phyloP scores from a whole-genome alignment of 2,113 vertebrate genomes.

The Brienomyrus longianalis region DNA sequence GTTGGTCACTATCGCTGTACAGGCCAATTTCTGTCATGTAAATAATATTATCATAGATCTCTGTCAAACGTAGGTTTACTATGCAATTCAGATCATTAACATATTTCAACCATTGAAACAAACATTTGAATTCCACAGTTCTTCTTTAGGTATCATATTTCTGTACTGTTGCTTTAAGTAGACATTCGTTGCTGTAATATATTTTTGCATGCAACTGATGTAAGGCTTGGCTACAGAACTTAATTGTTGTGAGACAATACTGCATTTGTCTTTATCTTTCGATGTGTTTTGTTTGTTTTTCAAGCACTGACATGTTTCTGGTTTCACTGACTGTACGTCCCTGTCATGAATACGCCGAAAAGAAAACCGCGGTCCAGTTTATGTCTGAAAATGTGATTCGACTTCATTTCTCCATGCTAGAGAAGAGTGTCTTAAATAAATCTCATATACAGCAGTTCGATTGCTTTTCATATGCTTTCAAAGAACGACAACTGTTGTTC shows the following conservation, averaged over 20 bases:
- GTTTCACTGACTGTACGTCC: not conserved
- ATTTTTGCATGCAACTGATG: not conserved
- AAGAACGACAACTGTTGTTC: not conserved
- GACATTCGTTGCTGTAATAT: not conserved
- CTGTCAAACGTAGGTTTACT: not conserved
- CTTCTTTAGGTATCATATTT: not conserved
- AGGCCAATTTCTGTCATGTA: not conserved
- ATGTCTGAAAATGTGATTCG: not conserved
- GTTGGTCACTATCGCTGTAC: not conserved
- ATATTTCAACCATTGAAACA: not conserved
- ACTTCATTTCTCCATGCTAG: not conserved
- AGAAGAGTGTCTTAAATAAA: not conserved
- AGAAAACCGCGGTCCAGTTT: not conserved
- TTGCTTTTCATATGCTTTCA: not conserved
- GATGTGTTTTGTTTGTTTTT: not conserved
- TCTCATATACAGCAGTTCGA: not conserved
- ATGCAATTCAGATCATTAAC: not conserved
- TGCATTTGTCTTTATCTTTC: conserved; percentile 3
- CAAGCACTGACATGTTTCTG: not conserved
- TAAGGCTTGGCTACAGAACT: not conserved
- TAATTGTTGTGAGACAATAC: conserved; percentile 9
- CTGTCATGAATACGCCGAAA: not conserved
- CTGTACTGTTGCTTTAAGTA: not conserved
- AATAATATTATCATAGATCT: not conserved
- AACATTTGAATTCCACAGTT: not conserved